Conservation (phyloP, 2,888 invertebrate genomes). For the Empis stercorea region DNA sequence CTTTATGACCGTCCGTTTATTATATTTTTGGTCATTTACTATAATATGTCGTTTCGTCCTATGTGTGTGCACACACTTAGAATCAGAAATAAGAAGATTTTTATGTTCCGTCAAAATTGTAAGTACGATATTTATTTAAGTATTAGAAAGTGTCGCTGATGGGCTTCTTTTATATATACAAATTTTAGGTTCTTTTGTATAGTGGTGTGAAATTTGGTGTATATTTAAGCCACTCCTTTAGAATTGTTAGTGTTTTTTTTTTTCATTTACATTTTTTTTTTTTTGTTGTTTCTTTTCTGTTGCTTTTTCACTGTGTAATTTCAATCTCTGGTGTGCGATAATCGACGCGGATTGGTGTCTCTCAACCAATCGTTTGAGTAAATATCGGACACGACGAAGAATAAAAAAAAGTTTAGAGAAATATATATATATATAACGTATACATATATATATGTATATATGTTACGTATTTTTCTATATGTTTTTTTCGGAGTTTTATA, state of each 20-base stretch:
- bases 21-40: too few relatives aligned
- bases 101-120: too few relatives aligned
- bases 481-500: neutral
- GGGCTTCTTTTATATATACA: neutral
- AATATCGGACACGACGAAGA: constrained; percentile 15
- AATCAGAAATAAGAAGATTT: too few relatives aligned
- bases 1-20: too few relatives aligned
- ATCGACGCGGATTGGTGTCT: constrained; percentile 30
- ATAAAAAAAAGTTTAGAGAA: too few relatives aligned
- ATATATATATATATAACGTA: too few relatives aligned
- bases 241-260: neutral
- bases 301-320: neutral
- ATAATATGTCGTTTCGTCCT: too few relatives aligned
- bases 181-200: constrained; percentile 11
- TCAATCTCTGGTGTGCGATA: constrained; percentile 19
- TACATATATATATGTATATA: too few relatives aligned
- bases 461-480: too few relatives aligned
- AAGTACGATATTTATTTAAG: too few relatives aligned
- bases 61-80: too few relatives aligned
- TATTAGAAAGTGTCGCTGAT: too few relatives aligned
- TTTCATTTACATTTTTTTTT: neutral
- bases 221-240: constrained; percentile 35
- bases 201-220: constrained; percentile 35
- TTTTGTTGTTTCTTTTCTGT: neutral
- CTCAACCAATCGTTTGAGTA: constrained; percentile 37